Base-by-base conservation (phyloP, 2,797 vertebrate genomes). In the Philypnodon macrostomus region DNA sequence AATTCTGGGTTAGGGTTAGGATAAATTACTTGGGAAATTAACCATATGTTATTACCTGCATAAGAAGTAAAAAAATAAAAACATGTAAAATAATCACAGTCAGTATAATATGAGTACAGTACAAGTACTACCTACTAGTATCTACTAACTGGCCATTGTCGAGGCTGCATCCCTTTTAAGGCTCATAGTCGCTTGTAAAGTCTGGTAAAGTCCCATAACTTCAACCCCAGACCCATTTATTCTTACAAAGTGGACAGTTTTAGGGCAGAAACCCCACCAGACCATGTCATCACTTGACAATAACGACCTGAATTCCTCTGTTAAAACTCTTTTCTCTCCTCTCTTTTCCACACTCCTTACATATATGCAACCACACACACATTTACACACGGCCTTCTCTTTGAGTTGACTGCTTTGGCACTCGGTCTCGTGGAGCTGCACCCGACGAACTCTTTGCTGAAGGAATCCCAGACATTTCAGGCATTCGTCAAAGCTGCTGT, bases 381-480 rank as follows among this genome's bases (percentile, higher is more conserved):
- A 56, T 49, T 36, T 17, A 47, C 40, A 51, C 51, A 53, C 37
- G 58, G 62, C 53, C 53, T 39, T 66, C 61, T 72, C 77, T 79
- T 70, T 79, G 55, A 64, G 78, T 70, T 85, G 80, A 83, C 80
- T 46, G 67, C 79, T 84, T 62, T 84, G 82, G 82, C 77, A 80
- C 80, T 83, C 60, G 29, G 78, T 65, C 63, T 70, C 58, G 57
- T 69, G 51, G 60, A 67, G 65, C 77, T 80, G 83, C 80, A 79
- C 83, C 79, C 80, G 70, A 65, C 65, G 72, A 87, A 80, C 82
- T 55, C 73, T 60, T 84, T 85, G 75, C 80, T 73, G 67, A 83
- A n/a, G 87, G 86, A 91, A 89, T 90, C 81, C 75, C 79, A 89
- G 83, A 87, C 79, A 89, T 90, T 79, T 76, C 51, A 85, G 79